phyloP scores from a whole-genome alignment of 1,140 invertebrate genomes.

The Trypoxylus dichotomus region DNA sequence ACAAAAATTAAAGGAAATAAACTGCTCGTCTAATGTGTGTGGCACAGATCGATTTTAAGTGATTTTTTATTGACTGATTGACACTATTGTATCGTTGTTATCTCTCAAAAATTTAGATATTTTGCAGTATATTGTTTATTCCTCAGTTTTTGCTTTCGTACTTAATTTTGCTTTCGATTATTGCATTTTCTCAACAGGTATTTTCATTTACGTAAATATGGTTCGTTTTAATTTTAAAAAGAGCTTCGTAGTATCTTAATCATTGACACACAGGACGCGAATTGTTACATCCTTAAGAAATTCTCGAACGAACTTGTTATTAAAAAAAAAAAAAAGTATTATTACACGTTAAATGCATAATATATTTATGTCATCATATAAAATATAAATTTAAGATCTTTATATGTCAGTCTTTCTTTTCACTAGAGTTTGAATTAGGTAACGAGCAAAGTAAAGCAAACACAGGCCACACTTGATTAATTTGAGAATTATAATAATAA shows the following conservation, averaged over 20 bases:
- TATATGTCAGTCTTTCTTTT: slow-evolving; percentile 32
- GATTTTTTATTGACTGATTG: too few species aligned
- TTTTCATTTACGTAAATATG: too few species aligned
- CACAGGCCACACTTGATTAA: not conserved
- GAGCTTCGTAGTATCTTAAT: not conserved
- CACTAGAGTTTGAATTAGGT: slow-evolving; percentile 32
- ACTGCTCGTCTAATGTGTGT: not conserved
- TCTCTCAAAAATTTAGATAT: too few species aligned
- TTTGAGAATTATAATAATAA: not conserved
- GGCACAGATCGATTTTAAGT: slow-evolving; percentile 18
- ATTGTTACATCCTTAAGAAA: not conserved
- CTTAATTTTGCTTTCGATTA: not conserved
- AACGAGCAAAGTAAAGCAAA: slow-evolving; percentile 21
- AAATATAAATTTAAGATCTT: slow-evolving; percentile 32
- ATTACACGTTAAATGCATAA: slow-evolving; percentile 18
- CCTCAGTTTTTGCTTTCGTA: not conserved
- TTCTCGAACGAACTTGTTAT: not conserved
- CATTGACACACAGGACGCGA: not conserved
- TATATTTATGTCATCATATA: slow-evolving; percentile 10
- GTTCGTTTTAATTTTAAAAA: not conserved
- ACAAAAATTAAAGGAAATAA: not conserved
- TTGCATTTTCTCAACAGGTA: too few species aligned
- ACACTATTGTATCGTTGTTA: too few species aligned
- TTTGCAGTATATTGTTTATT: not conserved
- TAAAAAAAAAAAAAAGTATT: not conserved